Conservation (phyloP, 2,888 invertebrate species). For the Aphidius colemani region DNA sequence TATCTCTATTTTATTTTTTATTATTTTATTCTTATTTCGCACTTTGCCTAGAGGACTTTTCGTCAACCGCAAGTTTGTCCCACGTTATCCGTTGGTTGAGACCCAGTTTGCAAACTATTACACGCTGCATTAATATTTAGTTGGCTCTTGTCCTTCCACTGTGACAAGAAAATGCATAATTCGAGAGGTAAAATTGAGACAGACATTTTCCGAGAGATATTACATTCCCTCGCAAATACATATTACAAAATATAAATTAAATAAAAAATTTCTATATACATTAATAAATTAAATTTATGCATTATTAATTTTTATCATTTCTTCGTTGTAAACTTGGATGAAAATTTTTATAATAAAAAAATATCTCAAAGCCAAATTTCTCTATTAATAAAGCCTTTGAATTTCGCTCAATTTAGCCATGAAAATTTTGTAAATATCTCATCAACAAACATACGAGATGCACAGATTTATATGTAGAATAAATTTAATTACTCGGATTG, state of each 20-base stretch:
- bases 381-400: too few species aligned
- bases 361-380: too few species aligned
- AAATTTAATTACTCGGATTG: constrained; percentile 12
- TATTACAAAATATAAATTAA: too few species aligned
- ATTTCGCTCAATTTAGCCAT: too few species aligned
- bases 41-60: background rate
- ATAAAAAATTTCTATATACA: too few species aligned
- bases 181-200: constrained; percentile 40
- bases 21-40: background rate
- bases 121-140: constrained; percentile 57
- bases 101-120: constrained; percentile 57
- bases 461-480: background rate
- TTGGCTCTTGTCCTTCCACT: constrained; percentile 53
- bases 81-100: constrained; percentile 36
- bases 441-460: too few species aligned
- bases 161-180: constrained; percentile 59
- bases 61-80: constrained; percentile 20
- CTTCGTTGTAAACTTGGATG: too few species aligned
- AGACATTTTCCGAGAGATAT: constrained; percentile 1
- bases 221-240: too few species aligned
- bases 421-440: too few species aligned
- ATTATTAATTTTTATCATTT: too few species aligned
- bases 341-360: too few species aligned
- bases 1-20: background rate
- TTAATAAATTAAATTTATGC: too few species aligned